These are phyloP conservation scores for Burhinus oedicnemus DNA, from an alignment of 2,113 vertebrate species.

Conservation along the genomic window DNA sequence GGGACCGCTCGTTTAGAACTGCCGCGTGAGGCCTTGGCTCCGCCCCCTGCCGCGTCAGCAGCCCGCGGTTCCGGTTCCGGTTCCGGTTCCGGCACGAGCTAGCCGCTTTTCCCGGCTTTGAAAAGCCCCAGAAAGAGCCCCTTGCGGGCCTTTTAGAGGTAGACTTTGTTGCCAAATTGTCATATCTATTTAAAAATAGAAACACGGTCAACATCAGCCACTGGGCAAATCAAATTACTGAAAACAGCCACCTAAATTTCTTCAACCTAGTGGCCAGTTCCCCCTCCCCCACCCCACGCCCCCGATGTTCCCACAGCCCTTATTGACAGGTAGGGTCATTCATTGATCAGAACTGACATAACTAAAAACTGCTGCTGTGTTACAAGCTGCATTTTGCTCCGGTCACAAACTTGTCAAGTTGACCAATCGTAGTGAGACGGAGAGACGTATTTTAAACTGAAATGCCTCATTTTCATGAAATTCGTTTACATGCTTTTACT, in stretches of 20 bases:
- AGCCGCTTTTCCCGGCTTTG: no score
- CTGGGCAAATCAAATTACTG: neutral
- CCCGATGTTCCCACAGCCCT: neutral
- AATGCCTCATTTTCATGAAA: neutral
- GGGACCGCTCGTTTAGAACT: no score
- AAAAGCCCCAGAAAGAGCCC: no score
- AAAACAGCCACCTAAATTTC: neutral
- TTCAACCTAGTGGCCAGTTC: neutral
- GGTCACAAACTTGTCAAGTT: neutral
- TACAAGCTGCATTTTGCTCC: neutral
- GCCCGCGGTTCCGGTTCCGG: no score
- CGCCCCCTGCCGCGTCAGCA: no score
- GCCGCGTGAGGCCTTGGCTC: no score
- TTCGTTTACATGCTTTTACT: neutral
- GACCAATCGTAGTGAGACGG: neutral
- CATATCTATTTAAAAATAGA: neutral
- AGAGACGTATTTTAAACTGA: neutral
- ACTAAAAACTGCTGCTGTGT: neutral
- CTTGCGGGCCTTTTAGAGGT: no score
- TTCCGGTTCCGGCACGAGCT: no score
- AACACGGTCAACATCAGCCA: neutral
- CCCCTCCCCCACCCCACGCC: neutral
- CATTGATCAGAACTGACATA: neutral
- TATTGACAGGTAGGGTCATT: neutral
- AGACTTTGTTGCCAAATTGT: neutral